Evolutionary conservation across 2,797 vertebrate genomes (phyloP), one percentile per base, ranked within the genome.

Genomic region (Fistularia tabacaria): DNA sequence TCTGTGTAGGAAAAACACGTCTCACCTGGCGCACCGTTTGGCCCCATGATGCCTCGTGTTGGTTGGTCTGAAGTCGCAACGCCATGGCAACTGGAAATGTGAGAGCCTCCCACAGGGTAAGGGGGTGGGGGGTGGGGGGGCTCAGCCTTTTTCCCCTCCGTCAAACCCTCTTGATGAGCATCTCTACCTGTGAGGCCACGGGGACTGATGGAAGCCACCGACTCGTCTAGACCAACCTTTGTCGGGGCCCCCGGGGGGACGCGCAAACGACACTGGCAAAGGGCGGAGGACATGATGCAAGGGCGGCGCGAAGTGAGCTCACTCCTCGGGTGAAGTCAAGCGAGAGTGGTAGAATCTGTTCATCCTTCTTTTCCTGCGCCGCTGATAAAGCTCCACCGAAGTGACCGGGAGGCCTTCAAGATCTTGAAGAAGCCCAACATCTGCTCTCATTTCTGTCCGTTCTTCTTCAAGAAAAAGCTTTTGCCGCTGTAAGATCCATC

Each of bases 41-140:
- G 60, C 64, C 79, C 81, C 71, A 55, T 54, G 72, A 56, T 79
- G 67, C 60, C 64, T 52, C 56, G 49, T 83, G 85, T 85, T 76
- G 73, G 70, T 74, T 73, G 11, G 77, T 78, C 83, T 69, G 45
- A 50, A 79, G 83, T 71, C 61, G 48, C 65, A 77, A 83, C 75
- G 64, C 78, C 85, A 91, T 89, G 78, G 89, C 80, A 90, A 90
- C 87, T 81, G 85, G 80, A 88, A 83, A 73, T 81, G 39, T 47
- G 59, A 51, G 53, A 49, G 39, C 10, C 7, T 45, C 64, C 72
- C 25, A 5, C 25, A 25, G 25, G 7, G 54, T 41, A 84, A 81
- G 85, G 74, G 37, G 36, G 51, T 81, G 85, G 74, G 37, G 36
- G 51, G 51, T n/a, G 82, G 85, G 74, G 37, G 36, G 51, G 51